Percentiles rank a stretch among this genome's conserved stretches.
Evolutionary conservation across 2,888 invertebrate species (phyloP).

Genomic region (Nomada hirtipes): DNA sequence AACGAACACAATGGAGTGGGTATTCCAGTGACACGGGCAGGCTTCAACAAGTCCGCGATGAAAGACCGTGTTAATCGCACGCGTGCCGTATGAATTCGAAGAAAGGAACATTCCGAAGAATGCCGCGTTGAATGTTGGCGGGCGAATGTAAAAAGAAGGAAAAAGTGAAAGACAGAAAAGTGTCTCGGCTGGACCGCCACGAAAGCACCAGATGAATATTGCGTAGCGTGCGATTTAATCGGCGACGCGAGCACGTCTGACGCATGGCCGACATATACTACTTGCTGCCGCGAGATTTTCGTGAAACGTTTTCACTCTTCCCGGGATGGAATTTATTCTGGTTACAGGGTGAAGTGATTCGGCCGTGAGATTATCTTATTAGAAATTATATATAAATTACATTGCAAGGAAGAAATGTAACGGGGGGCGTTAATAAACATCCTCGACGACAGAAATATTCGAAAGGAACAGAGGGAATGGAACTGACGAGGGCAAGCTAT

Average conservation of each 20-base stretch:
- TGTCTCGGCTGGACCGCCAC: neutral
- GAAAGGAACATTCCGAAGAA: neutral
- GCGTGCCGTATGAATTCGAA: neutral
- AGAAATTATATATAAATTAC: neutral
- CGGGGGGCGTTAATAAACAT: neutral
- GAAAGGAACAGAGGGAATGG: neutral
- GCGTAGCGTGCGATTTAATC: neutral
- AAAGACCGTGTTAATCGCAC: neutral
- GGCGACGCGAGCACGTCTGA: constrained; percentile 10
- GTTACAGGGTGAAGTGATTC: neutral
- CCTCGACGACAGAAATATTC: too few relatives aligned
- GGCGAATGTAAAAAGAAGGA: neutral
- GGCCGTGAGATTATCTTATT: constrained; percentile 27
- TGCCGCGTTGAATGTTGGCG: neutral
- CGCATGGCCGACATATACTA: constrained; percentile 25
- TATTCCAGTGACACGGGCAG: neutral
- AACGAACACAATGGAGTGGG: neutral
- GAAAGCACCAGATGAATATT: neutral
- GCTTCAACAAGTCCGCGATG: neutral
- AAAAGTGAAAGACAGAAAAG: neutral
- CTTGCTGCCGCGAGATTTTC: constrained; percentile 27
- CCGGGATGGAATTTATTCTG: constrained; percentile 22
- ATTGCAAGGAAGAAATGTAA: neutral
- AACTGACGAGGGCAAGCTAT: too few relatives aligned
- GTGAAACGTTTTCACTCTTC: constrained; percentile 28